Base-by-base conservation (phyloP, 2,113 vertebrate genomes). In the Burhinus oedicnemus region DNA sequence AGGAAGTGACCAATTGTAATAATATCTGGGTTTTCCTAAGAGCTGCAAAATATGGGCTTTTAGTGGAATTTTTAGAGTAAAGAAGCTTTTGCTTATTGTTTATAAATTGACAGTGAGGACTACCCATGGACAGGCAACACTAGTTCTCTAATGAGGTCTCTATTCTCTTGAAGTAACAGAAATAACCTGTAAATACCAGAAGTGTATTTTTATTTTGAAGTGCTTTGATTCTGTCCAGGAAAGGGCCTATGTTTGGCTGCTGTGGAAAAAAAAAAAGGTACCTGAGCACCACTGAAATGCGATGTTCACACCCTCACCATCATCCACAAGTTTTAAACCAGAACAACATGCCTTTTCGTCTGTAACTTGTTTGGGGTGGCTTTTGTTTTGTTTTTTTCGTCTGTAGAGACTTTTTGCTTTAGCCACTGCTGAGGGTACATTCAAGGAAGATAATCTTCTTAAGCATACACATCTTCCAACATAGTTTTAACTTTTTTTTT, bases 311-410 rank as follows among this genome's bases (percentile, higher is more conserved):
- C 32, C 22, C 29, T 55, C 25, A 6, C 15, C 51, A 26, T 12
- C 26, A 26, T 20, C 57, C 40, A 6, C 60, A 13, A 6, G 51
- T 19, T 44, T 8, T 12, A 4, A 23, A 40, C 0, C 22, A 52
- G 36, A 49, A 8, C 36, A 8, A 0, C 1, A 8, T 6, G 27
- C 27, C 40, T 15, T 57, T 38, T 23, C 1, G 1, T n/a, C 40
- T 30, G 18, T n/a, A 36, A 30, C 29, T 6, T 47, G 19, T 27
- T 25, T 36, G 42, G 34, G 45, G 13, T 3, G 1, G 17, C 29
- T 3, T 27, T 12, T 58, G 29, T 0, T 18, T 36, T 32, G 27
- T 0, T 21, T 25, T 54, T 45, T 60, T 44, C 21, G 47, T 27
- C 55, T 23, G 9, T 40, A 47, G 38, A 54, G 22, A 1, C n/a